phyloP scores from a whole-genome alignment of 1,140 invertebrate genomes.

The Drosophila truncata region DNA sequence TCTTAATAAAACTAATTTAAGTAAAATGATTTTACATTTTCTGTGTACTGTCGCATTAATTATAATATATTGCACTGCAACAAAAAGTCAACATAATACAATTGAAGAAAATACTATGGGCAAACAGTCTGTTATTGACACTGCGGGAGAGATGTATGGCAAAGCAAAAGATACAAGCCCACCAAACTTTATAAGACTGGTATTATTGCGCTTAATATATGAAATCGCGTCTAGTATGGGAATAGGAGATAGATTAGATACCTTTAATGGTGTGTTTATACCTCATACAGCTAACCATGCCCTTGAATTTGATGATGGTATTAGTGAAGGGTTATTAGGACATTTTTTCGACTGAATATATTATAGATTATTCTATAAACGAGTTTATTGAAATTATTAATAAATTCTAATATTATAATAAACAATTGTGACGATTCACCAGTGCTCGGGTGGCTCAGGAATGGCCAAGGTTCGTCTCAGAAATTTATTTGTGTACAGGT shows the following conservation, averaged over 20 bases:
- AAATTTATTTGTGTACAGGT: too few relatives aligned
- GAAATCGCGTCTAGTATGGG: constrained; percentile 89
- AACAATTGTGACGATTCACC: too few relatives aligned
- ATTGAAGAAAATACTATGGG: neutral
- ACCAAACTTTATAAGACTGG: constrained; percentile 86
- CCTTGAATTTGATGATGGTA: constrained; percentile 52
- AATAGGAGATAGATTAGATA: constrained; percentile 88
- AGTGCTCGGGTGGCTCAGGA: too few relatives aligned
- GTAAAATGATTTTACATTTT: neutral
- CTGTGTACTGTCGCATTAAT: neutral
- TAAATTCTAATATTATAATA: too few relatives aligned
- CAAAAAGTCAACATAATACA: neutral
- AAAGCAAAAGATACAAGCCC: constrained; percentile 85
- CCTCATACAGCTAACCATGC: constrained; percentile 88
- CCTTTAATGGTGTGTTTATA: constrained; percentile 89
- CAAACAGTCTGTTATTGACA: neutral
- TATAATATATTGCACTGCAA: constrained; percentile 5
- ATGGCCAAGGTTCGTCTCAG: too few relatives aligned
- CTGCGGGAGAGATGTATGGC: constrained; percentile 5
- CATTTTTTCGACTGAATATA: constrained; percentile 69
- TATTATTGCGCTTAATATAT: constrained; percentile 88
- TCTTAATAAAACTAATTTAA: neutral
- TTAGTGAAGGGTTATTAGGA: constrained; percentile 84
- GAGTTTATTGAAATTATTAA: neutral
- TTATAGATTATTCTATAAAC: neutral